Conservation (phyloP, 2,888 invertebrate species). For the Macrosiphum euphorbiae region DNA sequence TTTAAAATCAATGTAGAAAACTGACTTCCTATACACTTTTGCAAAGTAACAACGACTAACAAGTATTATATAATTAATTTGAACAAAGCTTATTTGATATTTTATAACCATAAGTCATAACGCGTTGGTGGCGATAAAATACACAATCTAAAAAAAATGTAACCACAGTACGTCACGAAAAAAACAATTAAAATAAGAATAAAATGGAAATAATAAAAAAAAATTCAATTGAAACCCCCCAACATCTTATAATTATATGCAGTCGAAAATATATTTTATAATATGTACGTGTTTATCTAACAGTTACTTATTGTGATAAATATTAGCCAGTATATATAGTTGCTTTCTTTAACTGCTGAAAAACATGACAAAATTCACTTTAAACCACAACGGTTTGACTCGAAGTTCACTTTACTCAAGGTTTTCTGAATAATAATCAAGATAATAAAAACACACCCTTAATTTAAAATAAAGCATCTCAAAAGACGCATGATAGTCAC, state of each 20-base stretch:
- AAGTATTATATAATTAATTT: slow-evolving; percentile 11
- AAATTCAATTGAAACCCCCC: slow-evolving; percentile 17
- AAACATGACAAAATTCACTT: slow-evolving; percentile 11
- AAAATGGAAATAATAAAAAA: not conserved
- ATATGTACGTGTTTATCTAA: slow-evolving; percentile 25
- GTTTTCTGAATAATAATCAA: slow-evolving; percentile 8
- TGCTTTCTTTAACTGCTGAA: not conserved
- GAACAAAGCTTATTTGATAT: not conserved
- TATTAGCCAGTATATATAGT: not conserved
- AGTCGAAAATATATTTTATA: slow-evolving; percentile 22
- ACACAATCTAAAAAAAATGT: not conserved
- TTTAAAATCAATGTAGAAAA: not conserved
- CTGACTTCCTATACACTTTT: not conserved
- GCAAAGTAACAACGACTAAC: not conserved
- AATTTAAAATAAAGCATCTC: not conserved
- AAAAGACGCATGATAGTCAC: not conserved
- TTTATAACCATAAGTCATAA: not conserved
- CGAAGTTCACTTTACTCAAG: not conserved
- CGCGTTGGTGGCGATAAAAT: not conserved
- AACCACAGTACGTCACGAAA: not conserved
- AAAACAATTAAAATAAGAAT: not conserved
- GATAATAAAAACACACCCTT: slow-evolving; percentile 24
- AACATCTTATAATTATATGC: not conserved
- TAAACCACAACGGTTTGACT: not conserved
- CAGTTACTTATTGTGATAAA: not conserved